Evolutionary conservation across 2,888 invertebrate genomes (phyloP), one percentile per base, ranked within the genome.

Genomic region (Selenia dentaria): DNA sequence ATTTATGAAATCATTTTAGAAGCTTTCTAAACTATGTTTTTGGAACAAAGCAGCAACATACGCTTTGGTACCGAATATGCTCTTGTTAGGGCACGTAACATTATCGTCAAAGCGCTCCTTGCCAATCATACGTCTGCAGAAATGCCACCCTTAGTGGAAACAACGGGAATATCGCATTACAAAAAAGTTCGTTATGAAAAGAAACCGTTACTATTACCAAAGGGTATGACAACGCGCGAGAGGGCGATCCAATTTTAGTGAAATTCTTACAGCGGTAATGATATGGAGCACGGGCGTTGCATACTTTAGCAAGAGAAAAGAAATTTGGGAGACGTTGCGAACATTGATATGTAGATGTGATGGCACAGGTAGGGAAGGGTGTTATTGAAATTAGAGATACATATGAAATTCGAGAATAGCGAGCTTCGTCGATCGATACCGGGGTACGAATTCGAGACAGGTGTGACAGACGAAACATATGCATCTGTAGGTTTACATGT

Each of bases 311-410:
- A 67, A 77, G 76, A 82, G 83, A 83, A 84, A 87, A 83, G 85
- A 82, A 82, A 83, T 85, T 85, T 83, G 72, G 70, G 74, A 82
- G 81, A 81, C 80, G 77, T 73, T 73, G 71, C 77, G 79, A 79
- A 83, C 79, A 87, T 89, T 88, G 88, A 88, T 85, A 89, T 89
- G 89, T 79, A 88, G 82, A 89, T 89, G 83, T 81, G 85, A 83
- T 79, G 79, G 79, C 78, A 79, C 85, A 83, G 83, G 86, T 85
- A 86, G 77, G 67, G 72, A 75, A 77, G 83, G 84, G 81, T 75
- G 80, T 81, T 86, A 89, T 88, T 87, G 86, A 89, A 89, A 88
- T 88, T 86, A 88, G 79, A 84, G 81, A 87, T 85, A 85, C 81
- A 79, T 74, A 77, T 78, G 75, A 81, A 83, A 84, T 81, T 82